phyloP scores from a whole-genome alignment of 2,888 invertebrate species.

The Hypsopygia costalis region DNA sequence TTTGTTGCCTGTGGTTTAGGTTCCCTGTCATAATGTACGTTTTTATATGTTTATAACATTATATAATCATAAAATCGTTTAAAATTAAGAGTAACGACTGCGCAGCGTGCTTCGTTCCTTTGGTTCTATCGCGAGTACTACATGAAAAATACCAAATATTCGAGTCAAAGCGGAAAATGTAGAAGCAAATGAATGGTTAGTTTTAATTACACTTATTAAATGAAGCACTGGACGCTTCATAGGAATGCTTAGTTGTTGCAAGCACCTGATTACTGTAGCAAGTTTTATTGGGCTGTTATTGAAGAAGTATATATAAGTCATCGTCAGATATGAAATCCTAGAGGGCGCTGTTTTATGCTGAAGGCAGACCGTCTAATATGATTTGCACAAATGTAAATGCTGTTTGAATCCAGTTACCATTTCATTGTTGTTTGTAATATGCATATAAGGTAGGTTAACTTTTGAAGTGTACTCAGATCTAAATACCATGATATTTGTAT shows the following conservation, averaged over 20 bases:
- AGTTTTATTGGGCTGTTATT: slow-evolving; percentile 4
- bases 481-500: slow-evolving; percentile 34
- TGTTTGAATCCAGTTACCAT: slow-evolving; percentile 60
- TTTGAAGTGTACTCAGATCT: slow-evolving; percentile 37
- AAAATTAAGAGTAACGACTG: too few relatives aligned
- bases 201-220: slow-evolving; percentile 28
- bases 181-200: slow-evolving; percentile 45
- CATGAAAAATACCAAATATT: slow-evolving; percentile 36
- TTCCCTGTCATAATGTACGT: too few relatives aligned
- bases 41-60: too few relatives aligned
- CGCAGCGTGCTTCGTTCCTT: too few relatives aligned
- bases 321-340: too few relatives aligned
- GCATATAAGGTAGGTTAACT: slow-evolving; percentile 36
- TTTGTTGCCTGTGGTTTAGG: too few relatives aligned
- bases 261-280: slow-evolving; percentile 15
- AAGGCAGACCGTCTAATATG: too few relatives aligned
- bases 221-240: slow-evolving; percentile 29
- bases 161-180: slow-evolving; percentile 41
- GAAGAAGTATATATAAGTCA: slow-evolving; percentile 1
- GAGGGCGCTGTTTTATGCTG: too few relatives aligned
- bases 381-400: slow-evolving; percentile 37
- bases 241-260: slow-evolving; percentile 20
- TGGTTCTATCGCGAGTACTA: neutral
- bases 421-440: slow-evolving; percentile 37
- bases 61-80: too few relatives aligned